Percentiles rank a stretch among this genome's conserved stretches.
These are phyloP conservation scores for Acropora yongei DNA, from an alignment of 64 coral and sea anemone species.

Conservation along the genomic window DNA sequence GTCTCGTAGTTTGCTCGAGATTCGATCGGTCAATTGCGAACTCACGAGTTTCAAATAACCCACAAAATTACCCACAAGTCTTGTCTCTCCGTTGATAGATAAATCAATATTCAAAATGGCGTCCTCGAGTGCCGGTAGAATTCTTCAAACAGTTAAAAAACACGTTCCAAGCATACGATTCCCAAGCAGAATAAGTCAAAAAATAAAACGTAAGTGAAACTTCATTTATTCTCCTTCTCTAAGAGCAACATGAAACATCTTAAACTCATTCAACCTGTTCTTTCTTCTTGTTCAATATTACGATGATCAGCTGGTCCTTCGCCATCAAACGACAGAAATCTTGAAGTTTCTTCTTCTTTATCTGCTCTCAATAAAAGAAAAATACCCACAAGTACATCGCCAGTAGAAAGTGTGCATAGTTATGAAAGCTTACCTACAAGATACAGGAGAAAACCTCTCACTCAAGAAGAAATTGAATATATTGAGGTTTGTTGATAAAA, in stretches of 20 bases:
- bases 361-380: slow-evolving; percentile 23
- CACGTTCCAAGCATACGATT: slow-evolving; percentile 84
- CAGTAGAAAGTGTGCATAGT: background rate
- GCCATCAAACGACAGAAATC: background rate
- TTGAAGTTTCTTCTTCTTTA: slow-evolving; percentile 48
- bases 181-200: slow-evolving; percentile 60
- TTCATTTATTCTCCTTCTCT: background rate
- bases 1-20: background rate
- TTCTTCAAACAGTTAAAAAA: slow-evolving; percentile 69
- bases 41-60: background rate
- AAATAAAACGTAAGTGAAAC: slow-evolving; percentile 60
- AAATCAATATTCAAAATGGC: slow-evolving; percentile 77
- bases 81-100: background rate
- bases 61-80: slow-evolving; percentile 17
- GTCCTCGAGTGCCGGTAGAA: slow-evolving; percentile 64
- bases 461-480: slow-evolving; percentile 84
- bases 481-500: slow-evolving; percentile 67
- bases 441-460: slow-evolving; percentile 68
- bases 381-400: background rate
- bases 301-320: background rate
- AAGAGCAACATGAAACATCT: too few species aligned
- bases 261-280: background rate
- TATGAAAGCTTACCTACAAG: slow-evolving; percentile 70
- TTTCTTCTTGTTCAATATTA: background rate
- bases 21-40: background rate